These are phyloP conservation scores for Mantis religiosa DNA, from an alignment of 2,888 invertebrate genomes.

Conservation along the genomic window DNA sequence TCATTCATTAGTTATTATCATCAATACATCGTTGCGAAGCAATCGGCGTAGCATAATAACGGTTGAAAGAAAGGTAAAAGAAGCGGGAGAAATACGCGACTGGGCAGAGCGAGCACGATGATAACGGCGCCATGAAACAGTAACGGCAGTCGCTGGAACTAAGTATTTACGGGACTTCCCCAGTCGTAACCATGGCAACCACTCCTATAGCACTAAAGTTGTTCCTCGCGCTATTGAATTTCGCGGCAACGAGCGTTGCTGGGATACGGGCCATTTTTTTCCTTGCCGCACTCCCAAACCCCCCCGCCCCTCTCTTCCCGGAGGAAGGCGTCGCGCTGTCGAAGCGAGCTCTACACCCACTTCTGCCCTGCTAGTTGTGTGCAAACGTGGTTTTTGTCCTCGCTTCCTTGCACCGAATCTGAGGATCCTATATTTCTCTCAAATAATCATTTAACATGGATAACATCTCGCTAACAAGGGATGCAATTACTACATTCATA, in stretches of 20 bases:
- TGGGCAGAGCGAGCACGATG: background rate
- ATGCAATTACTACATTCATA: too few species aligned
- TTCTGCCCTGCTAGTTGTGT: background rate
- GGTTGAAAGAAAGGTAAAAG: too few species aligned
- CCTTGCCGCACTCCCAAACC: background rate
- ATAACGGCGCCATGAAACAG: background rate
- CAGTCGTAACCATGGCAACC: conserved; percentile 27
- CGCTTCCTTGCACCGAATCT: background rate
- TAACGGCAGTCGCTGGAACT: conserved; percentile 10
- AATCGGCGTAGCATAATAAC: too few species aligned
- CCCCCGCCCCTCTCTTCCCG: background rate
- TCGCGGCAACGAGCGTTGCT: conserved; percentile 31
- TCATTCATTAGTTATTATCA: too few species aligned
- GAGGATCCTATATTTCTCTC: too few species aligned
- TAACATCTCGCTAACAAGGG: too few species aligned
- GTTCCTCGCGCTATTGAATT: conserved; percentile 31
- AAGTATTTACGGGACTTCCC: conserved; percentile 22
- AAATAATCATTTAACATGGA: too few species aligned
- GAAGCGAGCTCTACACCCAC: background rate
- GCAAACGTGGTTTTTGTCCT: background rate
- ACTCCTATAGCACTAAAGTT: conserved; percentile 29
- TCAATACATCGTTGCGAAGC: too few species aligned
- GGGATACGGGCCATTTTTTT: conserved; percentile 25
- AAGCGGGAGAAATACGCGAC: background rate
- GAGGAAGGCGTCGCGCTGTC: background rate